These are phyloP conservation scores for Atlantisia rogersi DNA, from an alignment of 2,113 vertebrate genomes.

Conservation along the genomic window DNA sequence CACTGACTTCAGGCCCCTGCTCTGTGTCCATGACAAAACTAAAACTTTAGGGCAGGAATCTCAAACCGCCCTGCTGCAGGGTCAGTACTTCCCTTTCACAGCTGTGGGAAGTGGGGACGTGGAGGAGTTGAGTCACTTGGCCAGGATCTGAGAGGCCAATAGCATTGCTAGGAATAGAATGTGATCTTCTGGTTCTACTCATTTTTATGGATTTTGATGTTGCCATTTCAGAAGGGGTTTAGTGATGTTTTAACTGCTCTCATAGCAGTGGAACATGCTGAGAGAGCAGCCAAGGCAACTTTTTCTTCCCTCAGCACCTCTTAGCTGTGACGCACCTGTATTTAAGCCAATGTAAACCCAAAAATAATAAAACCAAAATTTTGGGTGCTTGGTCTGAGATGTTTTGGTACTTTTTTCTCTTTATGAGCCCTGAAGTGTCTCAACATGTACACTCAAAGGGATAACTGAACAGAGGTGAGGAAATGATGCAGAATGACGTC, in stretches of 20 bases:
- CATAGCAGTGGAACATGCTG: neutral
- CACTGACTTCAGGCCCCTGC: neutral
- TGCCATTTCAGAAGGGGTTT: neutral
- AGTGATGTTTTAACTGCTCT: neutral
- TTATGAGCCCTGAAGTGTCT: neutral
- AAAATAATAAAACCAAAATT: neutral
- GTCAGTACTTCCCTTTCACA: neutral
- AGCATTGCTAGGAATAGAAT: neutral
- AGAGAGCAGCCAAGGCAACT: neutral
- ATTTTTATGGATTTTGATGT: neutral
- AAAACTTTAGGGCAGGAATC: neutral
- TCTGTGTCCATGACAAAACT: neutral
- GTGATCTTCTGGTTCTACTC: neutral
- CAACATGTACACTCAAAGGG: neutral
- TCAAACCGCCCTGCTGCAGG: neutral
- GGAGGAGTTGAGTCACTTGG: neutral
- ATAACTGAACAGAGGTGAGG: neutral
- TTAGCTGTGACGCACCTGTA: neutral
- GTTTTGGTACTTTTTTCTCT: neutral
- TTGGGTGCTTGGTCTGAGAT: neutral
- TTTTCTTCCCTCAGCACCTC: neutral
- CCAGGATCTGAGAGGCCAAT: neutral
- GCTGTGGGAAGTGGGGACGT: neutral
- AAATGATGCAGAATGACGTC: neutral
- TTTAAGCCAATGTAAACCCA: neutral